A percentile compares a stretch with the other conserved stretches of the same genome.
Evolutionary conservation across 2,797 vertebrate species (phyloP).

Genomic region (Poeciliopsis infans): DNA sequence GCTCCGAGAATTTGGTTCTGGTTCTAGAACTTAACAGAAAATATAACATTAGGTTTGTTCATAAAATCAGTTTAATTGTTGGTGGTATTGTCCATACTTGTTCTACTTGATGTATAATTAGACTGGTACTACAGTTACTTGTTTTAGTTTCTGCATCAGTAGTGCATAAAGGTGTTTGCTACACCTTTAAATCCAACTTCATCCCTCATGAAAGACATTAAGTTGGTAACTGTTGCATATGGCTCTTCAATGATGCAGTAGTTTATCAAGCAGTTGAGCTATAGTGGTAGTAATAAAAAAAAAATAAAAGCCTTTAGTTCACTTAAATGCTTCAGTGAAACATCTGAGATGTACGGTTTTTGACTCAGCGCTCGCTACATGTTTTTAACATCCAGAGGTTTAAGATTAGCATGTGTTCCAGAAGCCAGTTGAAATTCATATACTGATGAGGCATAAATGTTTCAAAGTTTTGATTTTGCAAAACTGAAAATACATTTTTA

Average conservation of each 20-base stretch:
- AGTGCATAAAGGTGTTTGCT: conserved; percentile 7
- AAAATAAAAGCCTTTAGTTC: not conserved
- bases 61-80: conserved; percentile 7
- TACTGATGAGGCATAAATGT: not conserved
- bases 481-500: not conserved
- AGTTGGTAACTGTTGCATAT: conserved; percentile 15
- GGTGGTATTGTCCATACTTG: conserved; percentile 8
- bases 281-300: not conserved
- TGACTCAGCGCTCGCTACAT: not conserved
- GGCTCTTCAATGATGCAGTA: conserved; percentile 7
- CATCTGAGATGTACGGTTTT: not conserved
- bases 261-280: not conserved
- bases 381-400: not conserved
- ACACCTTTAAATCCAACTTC: not conserved
- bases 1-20: not conserved
- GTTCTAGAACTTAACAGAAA: not conserved
- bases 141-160: not conserved
- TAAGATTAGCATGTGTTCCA: not conserved
- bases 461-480: not conserved
- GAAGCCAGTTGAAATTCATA: not conserved
- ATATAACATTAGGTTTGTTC: not conserved
- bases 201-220: not conserved
- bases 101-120: not conserved
- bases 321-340: conserved; percentile 1
- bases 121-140: not conserved